These are phyloP conservation scores for Drosophila melanogaster DNA, from an alignment of 1,140 invertebrate genomes.

Conservation along the genomic window DNA sequence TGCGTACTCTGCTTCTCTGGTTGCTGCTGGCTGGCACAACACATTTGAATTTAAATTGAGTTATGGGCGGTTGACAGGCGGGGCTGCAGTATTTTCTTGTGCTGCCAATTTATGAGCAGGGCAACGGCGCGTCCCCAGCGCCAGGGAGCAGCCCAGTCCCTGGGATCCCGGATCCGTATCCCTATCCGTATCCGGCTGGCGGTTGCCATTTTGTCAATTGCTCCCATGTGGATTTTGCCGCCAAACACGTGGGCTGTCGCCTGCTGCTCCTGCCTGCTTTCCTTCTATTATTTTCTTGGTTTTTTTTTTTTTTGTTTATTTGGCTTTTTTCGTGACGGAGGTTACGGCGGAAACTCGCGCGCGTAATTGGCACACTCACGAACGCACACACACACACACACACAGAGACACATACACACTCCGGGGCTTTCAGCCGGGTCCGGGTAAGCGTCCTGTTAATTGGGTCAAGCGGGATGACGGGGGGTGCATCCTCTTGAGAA, in stretches of 20 bases:
- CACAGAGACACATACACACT: constrained; percentile 7
- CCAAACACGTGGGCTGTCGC: constrained; percentile 68
- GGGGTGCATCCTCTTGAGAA: constrained; percentile 61
- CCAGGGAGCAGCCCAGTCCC: constrained; percentile 35
- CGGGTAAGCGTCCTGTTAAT: constrained; percentile 57
- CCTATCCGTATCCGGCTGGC: constrained; percentile 6
- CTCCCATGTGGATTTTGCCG: constrained; percentile 76
- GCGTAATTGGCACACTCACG: constrained; percentile 81
- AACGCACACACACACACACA: constrained; percentile 38
- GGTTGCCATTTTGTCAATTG: constrained; percentile 81
- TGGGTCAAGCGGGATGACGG: constrained; percentile 66
- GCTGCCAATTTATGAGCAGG: constrained; percentile 76
- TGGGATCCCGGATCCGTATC: constrained; percentile 7
- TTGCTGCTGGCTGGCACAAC: constrained; percentile 9
- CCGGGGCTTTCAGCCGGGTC: constrained; percentile 30
- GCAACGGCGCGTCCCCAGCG: constrained; percentile 55
- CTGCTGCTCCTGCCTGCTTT: neutral
- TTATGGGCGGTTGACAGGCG: constrained; percentile 53
- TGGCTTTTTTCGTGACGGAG: constrained; percentile 6
- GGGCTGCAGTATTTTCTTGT: constrained; percentile 50
- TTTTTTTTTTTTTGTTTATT: too few species aligned
- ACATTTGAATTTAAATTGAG: constrained; percentile 82
- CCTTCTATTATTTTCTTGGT: too few species aligned
- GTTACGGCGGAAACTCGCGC: constrained; percentile 71
- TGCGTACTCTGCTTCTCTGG: too few species aligned